Evolutionary conservation across 2,797 vertebrate genomes (phyloP).

Genomic region (Semaprochilodus insignis): DNA sequence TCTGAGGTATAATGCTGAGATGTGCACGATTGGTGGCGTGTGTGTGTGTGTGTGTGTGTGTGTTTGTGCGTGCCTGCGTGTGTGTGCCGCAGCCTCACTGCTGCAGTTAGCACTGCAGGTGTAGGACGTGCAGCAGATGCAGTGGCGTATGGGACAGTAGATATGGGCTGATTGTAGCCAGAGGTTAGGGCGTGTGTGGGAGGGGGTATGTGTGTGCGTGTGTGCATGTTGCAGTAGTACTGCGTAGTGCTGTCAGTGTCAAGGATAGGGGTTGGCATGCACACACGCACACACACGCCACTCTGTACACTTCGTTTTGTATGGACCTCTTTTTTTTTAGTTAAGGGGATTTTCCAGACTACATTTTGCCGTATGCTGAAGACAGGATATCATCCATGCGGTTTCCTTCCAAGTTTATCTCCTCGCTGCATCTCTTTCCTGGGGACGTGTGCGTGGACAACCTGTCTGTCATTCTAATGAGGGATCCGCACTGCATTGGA

Average conservation of each 20-base stretch:
- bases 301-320: neutral
- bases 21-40: neutral
- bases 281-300: neutral
- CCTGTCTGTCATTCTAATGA: slow-evolving; percentile 29
- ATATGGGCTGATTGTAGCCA: slow-evolving; percentile 17
- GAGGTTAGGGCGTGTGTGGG: neutral
- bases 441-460: slow-evolving; percentile 29
- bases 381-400: slow-evolving; percentile 33
- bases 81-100: slow-evolving; percentile 12
- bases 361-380: neutral
- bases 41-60: neutral
- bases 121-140: slow-evolving; percentile 26
- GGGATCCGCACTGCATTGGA: slow-evolving; percentile 12
- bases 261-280: neutral
- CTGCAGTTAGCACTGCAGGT: slow-evolving; percentile 28
- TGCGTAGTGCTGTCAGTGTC: slow-evolving; percentile 8
- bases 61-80: neutral
- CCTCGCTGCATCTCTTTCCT: slow-evolving; percentile 21
- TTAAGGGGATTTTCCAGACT: slow-evolving; percentile 17
- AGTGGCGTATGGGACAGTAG: slow-evolving; percentile 36
- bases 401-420: slow-evolving; percentile 26
- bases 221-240: slow-evolving; percentile 30
- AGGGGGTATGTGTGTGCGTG: slow-evolving; percentile 31
- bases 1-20: too few species aligned
- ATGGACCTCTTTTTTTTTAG: slow-evolving; percentile 17